Percentiles rank a stretch among this genome's conserved stretches.
Conservation (phyloP, 2,113 vertebrate genomes). For the Macroglossus sobrinus region DNA sequence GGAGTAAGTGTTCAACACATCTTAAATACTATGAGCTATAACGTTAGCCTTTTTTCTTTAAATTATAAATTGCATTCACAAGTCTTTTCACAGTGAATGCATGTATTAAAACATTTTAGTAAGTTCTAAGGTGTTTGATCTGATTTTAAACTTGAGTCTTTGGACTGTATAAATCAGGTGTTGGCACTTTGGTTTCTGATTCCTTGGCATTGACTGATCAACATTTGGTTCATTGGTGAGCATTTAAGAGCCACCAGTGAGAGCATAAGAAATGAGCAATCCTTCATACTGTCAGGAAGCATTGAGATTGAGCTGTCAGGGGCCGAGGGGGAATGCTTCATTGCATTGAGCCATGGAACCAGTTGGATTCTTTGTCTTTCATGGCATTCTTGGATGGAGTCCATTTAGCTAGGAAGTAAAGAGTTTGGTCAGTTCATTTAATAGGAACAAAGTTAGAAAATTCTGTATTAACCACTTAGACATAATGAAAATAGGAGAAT, state of each 20-base stretch:
- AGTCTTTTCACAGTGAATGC: not conserved
- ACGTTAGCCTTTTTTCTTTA: constrained; percentile 12
- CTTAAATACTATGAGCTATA: not conserved
- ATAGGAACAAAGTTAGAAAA: not conserved
- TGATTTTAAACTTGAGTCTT: constrained; percentile 48
- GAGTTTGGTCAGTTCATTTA: constrained; percentile 42
- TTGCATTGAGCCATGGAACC: constrained; percentile 39
- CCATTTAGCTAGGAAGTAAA: constrained; percentile 58
- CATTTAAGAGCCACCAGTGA: constrained; percentile 72
- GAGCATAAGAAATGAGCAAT: constrained; percentile 35
- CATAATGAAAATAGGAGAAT: not conserved
- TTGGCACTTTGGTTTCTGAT: constrained; percentile 69
- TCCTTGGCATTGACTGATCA: constrained; percentile 76
- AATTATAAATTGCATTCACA: not conserved
- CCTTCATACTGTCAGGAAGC: constrained; percentile 63
- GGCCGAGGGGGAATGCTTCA: constrained; percentile 34
- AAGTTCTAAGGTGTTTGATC: constrained; percentile 43
- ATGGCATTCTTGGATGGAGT: constrained; percentile 19
- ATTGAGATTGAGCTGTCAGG: constrained; percentile 45
- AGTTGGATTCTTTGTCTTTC: constrained; percentile 43
- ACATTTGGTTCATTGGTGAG: constrained; percentile 56
- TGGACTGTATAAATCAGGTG: constrained; percentile 49
- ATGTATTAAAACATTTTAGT: not conserved
- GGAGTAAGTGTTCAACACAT: not conserved
- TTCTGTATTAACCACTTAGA: not conserved